These are phyloP conservation scores for Sylvicapra grimmia DNA, from an alignment of 2,113 vertebrate genomes.

Conservation along the genomic window DNA sequence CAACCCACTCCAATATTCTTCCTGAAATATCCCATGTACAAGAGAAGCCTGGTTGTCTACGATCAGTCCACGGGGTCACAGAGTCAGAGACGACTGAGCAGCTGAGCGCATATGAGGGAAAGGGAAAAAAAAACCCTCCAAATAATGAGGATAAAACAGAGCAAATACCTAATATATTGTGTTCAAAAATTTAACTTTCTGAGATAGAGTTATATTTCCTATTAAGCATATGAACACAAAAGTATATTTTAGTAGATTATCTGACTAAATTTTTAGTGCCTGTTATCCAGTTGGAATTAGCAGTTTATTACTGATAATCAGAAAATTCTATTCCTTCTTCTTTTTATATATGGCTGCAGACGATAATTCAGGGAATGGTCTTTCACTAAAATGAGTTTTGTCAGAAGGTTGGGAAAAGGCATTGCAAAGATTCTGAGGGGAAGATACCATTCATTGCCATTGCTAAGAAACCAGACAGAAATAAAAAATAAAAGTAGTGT, in stretches of 20 bases:
- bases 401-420: neutral
- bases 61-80: neutral
- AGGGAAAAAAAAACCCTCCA: neutral
- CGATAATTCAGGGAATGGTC: neutral
- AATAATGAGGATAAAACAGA: neutral
- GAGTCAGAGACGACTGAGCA: fast-evolving
- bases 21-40: neutral
- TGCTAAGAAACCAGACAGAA: neutral
- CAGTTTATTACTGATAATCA: slow-evolving; percentile 6
- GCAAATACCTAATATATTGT: neutral
- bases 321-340: neutral
- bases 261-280: neutral
- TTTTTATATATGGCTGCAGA: neutral
- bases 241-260: neutral
- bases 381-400: neutral
- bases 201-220: neutral
- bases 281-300: neutral
- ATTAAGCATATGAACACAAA: neutral
- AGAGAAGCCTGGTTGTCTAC: neutral
- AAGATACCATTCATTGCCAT: neutral
- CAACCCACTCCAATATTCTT: neutral
- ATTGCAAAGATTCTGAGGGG: neutral
- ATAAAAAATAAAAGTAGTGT: neutral
- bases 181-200: slow-evolving; percentile 9
- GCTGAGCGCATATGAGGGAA: neutral